These are phyloP conservation scores for Chaetura pelagica DNA, from an alignment of 2,113 vertebrate genomes.

Conservation along the genomic window DNA sequence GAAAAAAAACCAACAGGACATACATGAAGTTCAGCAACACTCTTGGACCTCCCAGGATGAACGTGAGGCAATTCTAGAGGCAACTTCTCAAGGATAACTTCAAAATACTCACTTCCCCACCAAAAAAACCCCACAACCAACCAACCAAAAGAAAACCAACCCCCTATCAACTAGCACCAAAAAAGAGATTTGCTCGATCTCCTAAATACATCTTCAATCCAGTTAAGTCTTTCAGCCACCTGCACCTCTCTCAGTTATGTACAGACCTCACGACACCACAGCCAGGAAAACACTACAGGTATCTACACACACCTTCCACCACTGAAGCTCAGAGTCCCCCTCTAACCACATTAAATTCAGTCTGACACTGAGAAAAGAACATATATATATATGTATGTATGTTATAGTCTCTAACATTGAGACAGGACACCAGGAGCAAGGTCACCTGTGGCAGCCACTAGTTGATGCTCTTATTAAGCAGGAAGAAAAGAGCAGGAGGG, in stretches of 20 bases:
- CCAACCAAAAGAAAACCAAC: rapidly evolving
- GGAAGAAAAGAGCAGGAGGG: not conserved
- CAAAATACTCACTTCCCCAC: not conserved
- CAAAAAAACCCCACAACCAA: rapidly evolving
- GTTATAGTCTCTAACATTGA: not conserved
- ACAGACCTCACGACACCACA: not conserved
- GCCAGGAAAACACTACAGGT: not conserved
- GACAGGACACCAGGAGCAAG: not conserved
- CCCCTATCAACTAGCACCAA: constrained; percentile 26
- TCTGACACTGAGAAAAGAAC: not conserved
- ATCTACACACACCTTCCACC: not conserved
- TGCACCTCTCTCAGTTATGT: not conserved
- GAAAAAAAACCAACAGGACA: not conserved
- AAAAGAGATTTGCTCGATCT: not conserved
- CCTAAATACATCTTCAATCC: not conserved
- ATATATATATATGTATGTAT: rapidly evolving
- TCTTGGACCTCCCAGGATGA: not conserved
- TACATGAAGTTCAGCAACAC: not conserved
- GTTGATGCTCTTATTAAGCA: not conserved
- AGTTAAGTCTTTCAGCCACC: not conserved
- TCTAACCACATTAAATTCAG: rapidly evolving
- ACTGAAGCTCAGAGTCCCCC: not conserved
- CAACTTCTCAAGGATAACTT: not conserved
- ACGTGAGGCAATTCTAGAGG: not conserved
- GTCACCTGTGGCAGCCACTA: not conserved